Percentiles rank a stretch among this genome's conserved stretches.
phyloP scores from a whole-genome alignment of 2,113 vertebrate species.

The Pterophyllum scalare region DNA sequence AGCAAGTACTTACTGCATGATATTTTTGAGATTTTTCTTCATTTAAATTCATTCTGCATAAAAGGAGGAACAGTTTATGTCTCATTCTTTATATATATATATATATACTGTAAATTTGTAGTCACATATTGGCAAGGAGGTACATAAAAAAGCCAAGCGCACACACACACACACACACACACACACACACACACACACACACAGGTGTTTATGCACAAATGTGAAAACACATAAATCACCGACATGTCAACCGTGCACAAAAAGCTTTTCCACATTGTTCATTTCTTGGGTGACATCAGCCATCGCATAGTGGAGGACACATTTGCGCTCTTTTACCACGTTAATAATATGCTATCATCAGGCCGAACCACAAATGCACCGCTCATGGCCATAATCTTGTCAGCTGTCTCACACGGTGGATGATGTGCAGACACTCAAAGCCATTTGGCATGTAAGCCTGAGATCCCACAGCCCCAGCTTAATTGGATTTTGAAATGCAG shows the following conservation, averaged over 20 bases:
- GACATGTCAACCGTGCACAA: not conserved
- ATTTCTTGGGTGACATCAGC: slow-evolving; percentile 35
- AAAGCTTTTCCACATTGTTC: slow-evolving; percentile 25
- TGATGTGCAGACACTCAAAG: slow-evolving; percentile 67
- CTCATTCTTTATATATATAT: not conserved
- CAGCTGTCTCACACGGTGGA: slow-evolving; percentile 61
- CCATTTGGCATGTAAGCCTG: slow-evolving; percentile 61
- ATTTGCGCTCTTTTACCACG: slow-evolving; percentile 45
- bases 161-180: not conserved
- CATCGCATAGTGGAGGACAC: slow-evolving; percentile 31
- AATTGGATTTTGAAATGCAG: slow-evolving; percentile 73
- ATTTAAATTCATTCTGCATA: not conserved
- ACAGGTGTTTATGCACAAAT: not conserved
- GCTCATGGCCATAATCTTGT: slow-evolving; percentile 70
- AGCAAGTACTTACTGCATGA: not conserved
- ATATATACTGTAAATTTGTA: not conserved
- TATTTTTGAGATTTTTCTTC: not conserved
- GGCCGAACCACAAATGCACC: slow-evolving; percentile 47
- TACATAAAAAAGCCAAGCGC: accelerated
- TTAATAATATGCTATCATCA: slow-evolving; percentile 63
- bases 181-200: not conserved
- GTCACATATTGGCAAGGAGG: not conserved
- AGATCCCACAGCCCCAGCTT: slow-evolving; percentile 63
- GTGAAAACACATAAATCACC: slow-evolving; percentile 20
- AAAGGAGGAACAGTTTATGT: not conserved